phyloP scores from a whole-genome alignment of 2,797 vertebrate species.

The Pseudocheirus occidentalis region DNA sequence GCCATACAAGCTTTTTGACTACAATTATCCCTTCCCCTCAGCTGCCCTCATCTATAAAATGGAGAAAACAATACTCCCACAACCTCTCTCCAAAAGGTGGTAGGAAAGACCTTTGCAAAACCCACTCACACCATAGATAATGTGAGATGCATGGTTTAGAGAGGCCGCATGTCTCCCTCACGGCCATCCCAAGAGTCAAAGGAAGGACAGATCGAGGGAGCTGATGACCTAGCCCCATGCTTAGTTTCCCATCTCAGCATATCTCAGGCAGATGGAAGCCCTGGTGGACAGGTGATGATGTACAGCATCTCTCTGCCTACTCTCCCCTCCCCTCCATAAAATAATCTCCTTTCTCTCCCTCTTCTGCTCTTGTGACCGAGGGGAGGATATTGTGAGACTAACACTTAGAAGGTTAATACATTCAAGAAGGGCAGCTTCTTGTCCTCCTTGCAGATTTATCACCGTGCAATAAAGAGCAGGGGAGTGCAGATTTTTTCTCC shows the following conservation, averaged over 20 bases:
- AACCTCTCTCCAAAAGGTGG: neutral
- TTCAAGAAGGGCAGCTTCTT: slow-evolving; percentile 10
- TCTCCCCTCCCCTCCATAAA: neutral
- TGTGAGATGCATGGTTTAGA: neutral
- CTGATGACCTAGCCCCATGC: neutral
- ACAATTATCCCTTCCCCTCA: neutral
- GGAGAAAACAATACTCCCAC: neutral
- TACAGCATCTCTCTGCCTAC: neutral
- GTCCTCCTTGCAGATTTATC: slow-evolving; percentile 16
- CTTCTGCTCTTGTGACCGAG: neutral
- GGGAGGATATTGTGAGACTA: neutral
- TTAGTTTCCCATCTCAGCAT: neutral
- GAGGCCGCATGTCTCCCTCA: neutral
- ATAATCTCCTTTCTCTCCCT: neutral
- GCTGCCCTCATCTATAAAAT: neutral
- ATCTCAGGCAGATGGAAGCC: neutral
- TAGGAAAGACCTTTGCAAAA: neutral
- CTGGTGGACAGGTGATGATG: neutral
- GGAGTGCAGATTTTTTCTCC: neutral
- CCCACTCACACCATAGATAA: neutral
- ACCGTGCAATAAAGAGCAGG: neutral
- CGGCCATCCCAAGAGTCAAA: neutral
- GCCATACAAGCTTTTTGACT: neutral
- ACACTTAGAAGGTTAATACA: slow-evolving; percentile 9
- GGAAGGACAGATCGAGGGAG: neutral